Conservation (phyloP, 1,140 invertebrate genomes). For the Plodia interpunctella region DNA sequence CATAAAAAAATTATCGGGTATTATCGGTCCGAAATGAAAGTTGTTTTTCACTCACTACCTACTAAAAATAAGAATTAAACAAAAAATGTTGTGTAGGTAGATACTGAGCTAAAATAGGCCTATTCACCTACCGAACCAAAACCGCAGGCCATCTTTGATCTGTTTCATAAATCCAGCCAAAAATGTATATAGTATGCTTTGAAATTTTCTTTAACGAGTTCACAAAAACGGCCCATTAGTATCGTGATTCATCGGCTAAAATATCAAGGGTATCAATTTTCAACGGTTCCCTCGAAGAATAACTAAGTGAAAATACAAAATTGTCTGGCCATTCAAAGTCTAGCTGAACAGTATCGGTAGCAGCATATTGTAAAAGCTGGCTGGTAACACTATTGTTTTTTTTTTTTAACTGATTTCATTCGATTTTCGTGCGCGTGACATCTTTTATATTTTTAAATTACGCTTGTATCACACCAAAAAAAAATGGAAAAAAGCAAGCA, state of each 20-base stretch:
- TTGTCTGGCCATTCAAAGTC: neutral
- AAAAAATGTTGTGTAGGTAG: too few relatives aligned
- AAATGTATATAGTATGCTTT: neutral
- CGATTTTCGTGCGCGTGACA: too few relatives aligned
- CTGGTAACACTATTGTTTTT: neutral
- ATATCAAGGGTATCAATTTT: conserved; percentile 3
- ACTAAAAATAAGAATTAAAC: too few relatives aligned
- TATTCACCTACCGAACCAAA: too few relatives aligned
- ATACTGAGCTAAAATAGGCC: too few relatives aligned
- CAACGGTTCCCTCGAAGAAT: conserved; percentile 1
- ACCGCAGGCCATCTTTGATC: neutral
- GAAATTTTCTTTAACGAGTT: neutral
- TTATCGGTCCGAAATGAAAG: too few relatives aligned
- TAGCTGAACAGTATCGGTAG: neutral
- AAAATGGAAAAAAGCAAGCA: too few relatives aligned
- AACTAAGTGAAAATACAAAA: neutral
- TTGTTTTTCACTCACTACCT: too few relatives aligned
- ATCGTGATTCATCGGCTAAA: neutral
- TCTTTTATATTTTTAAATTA: too few relatives aligned
- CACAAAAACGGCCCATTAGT: neutral
- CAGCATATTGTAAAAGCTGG: neutral
- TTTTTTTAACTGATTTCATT: too few relatives aligned
- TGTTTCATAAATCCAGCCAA: neutral
- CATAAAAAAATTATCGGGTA: too few relatives aligned
- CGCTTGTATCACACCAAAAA: too few relatives aligned